These are phyloP conservation scores for Hyles lineata DNA, from an alignment of 2,888 invertebrate species.

Conservation along the genomic window DNA sequence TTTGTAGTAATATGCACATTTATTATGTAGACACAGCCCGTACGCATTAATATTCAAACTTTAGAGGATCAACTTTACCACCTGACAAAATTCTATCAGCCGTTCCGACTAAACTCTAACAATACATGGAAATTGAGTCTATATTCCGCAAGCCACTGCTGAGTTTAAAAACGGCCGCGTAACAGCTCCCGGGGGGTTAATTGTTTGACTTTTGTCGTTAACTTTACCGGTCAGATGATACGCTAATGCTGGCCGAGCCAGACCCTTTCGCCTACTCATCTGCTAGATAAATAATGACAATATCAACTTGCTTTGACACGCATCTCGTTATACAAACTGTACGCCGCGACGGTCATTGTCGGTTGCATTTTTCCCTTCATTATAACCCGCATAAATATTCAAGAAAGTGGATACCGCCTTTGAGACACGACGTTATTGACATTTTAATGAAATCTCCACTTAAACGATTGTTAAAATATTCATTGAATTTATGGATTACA, in stretches of 20 bases:
- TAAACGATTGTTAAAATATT: constrained; percentile 67
- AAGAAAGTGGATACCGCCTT: constrained; percentile 63
- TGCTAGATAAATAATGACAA: constrained; percentile 55
- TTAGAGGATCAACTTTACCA: constrained; percentile 47
- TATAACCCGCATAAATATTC: constrained; percentile 71
- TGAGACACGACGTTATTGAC: constrained; percentile 61
- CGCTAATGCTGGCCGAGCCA: constrained; percentile 56
- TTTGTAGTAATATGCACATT: constrained; percentile 30
- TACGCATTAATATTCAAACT: constrained; percentile 47
- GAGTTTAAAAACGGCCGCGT: constrained; percentile 58
- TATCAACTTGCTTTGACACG: constrained; percentile 42
- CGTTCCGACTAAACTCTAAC: constrained; percentile 42
- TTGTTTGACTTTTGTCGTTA: constrained; percentile 72
- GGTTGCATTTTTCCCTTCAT: constrained; percentile 56
- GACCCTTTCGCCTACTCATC: constrained; percentile 49
- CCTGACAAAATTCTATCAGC: constrained; percentile 48
- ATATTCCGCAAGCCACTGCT: constrained; percentile 49
- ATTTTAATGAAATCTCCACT: constrained; percentile 62
- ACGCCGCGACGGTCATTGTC: constrained; percentile 50
- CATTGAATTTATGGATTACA: constrained; percentile 59
- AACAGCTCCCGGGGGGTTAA: constrained; percentile 63
- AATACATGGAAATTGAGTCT: constrained; percentile 51
- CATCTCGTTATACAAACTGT: constrained; percentile 30
- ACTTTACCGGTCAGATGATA: constrained; percentile 65
- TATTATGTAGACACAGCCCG: constrained; percentile 43